A percentile compares a stretch with the other conserved stretches of the same genome.
These are phyloP conservation scores for Alaudala cheleensis DNA, from an alignment of 2,113 vertebrate species.

Conservation along the genomic window DNA sequence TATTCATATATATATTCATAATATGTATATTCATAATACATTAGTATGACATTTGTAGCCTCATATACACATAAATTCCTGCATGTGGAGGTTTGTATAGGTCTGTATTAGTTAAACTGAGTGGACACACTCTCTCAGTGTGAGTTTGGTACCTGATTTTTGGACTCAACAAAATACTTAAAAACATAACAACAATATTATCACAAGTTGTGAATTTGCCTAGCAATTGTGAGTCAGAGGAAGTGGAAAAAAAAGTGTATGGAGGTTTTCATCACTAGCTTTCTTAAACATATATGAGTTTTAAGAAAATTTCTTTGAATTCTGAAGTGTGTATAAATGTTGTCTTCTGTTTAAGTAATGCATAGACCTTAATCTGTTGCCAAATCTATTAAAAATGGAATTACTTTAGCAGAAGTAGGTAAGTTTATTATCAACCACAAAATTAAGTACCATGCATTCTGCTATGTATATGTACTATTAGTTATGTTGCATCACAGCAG, in stretches of 20 bases:
- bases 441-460: not conserved
- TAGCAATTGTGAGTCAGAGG: too few species aligned
- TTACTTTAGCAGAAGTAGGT: not conserved
- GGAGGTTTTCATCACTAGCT: not conserved
- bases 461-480: not conserved
- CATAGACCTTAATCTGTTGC: not conserved
- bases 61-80: not conserved
- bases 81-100: not conserved
- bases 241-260: not conserved
- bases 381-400: not conserved
- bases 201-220: not conserved
- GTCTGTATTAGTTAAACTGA: not conserved
- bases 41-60: not conserved
- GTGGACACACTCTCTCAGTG: not conserved
- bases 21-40: not conserved
- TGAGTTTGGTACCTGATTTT: not conserved
- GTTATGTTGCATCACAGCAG: not conserved
- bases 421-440: not conserved
- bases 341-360: not conserved
- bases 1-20: not conserved
- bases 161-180: not conserved
- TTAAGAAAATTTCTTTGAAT: not conserved
- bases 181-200: not conserved
- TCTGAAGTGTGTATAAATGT: not conserved
- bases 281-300: not conserved